Conservation (phyloP, 2,888 invertebrate species). For the Drosophila bunnanda region DNA sequence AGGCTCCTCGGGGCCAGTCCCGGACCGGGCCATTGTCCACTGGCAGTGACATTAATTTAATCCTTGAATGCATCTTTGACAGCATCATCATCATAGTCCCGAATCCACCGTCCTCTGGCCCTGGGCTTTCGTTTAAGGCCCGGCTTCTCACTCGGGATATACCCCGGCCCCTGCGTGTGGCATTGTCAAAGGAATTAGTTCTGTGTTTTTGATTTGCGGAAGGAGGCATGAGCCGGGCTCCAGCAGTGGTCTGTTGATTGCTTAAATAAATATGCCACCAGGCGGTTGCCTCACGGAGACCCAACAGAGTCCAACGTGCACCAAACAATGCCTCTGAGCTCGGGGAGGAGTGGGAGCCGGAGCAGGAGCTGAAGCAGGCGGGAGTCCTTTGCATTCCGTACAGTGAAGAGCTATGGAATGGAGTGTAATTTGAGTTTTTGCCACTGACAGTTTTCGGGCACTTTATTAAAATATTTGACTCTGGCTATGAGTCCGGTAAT, state of each 20-base stretch:
- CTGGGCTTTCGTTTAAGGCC: conserved; percentile 13
- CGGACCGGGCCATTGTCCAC: conserved; percentile 62
- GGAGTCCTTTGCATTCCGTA: conserved; percentile 63
- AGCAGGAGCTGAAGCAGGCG: neutral
- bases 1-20: conserved; percentile 25
- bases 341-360: neutral
- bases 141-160: conserved; percentile 16
- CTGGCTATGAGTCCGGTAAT: conserved; percentile 55
- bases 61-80: conserved; percentile 81
- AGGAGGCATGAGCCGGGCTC: conserved; percentile 55
- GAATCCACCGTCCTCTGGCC: conserved; percentile 35
- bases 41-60: conserved; percentile 80
- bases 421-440: conserved; percentile 70
- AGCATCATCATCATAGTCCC: conserved; percentile 51
- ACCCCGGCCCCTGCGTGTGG: conserved; percentile 57
- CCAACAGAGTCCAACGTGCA: conserved; percentile 57
- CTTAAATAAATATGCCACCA: conserved; percentile 73
- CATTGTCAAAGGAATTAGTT: conserved; percentile 80
- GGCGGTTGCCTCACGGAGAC: conserved; percentile 24
- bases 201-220: conserved; percentile 78
- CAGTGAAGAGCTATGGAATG: conserved; percentile 29
- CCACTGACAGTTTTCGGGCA: conserved; percentile 72
- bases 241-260: conserved; percentile 72
- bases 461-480: conserved; percentile 73
- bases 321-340: conserved; percentile 70